phyloP scores from a whole-genome alignment of 2,888 invertebrate genomes.

The Eucera pruinosa region DNA sequence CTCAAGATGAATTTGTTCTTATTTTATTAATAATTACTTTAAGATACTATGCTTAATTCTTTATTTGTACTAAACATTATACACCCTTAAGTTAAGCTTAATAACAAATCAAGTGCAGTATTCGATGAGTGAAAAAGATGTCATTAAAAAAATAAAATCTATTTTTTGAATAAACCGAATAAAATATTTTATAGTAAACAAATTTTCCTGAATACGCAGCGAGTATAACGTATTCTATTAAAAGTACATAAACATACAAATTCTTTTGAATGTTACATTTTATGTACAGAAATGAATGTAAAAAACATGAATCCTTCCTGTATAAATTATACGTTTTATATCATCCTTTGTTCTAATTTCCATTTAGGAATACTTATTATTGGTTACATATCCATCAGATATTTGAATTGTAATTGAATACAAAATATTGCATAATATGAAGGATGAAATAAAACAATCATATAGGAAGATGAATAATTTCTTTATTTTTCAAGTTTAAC shows the following conservation, averaged over 20 bases:
- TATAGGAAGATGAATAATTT: background rate
- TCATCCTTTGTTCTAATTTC: background rate
- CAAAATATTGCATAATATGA: background rate
- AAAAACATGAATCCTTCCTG: background rate
- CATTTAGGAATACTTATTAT: no score
- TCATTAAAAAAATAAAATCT: background rate
- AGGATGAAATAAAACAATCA: background rate
- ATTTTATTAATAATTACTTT: background rate
- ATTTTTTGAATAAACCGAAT: background rate
- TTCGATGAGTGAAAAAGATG: background rate
- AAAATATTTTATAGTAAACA: background rate
- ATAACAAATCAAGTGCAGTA: background rate
- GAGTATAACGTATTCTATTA: background rate
- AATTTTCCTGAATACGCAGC: background rate
- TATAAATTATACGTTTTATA: background rate
- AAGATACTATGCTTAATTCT: slow-evolving; percentile 12
- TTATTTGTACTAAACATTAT: slow-evolving; percentile 4
- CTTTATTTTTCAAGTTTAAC: slow-evolving; percentile 35
- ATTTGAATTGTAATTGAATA: no score
- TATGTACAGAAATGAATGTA: background rate
- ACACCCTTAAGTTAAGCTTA: no score
- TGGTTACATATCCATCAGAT: no score
- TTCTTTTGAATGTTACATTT: background rate
- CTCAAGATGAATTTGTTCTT: background rate
- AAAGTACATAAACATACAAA: background rate